Evolutionary conservation across 2,797 vertebrate genomes (phyloP), one percentile per base, ranked within the genome.

Genomic region (Triplophysa yarkandensis): DNA sequence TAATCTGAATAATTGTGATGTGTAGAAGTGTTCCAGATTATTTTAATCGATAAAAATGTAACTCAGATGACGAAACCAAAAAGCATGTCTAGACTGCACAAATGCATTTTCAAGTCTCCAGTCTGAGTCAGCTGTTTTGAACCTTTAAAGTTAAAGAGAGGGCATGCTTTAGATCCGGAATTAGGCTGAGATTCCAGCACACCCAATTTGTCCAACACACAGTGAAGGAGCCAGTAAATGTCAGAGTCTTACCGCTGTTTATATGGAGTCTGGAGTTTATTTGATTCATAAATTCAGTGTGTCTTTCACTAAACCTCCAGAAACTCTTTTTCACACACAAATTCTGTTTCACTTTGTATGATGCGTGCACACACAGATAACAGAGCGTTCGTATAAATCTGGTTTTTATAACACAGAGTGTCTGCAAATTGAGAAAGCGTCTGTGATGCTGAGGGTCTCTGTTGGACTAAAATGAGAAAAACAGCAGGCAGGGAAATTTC

Each of bases 391-490:
- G 34, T 64, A 67, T 71, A 78, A 80, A 82, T 73, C 61, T 70
- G 81, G 0, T 46, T 62, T 76, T 71, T 72, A n/a, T 62, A 78
- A 65, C 28, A 34, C 43, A 34, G 32, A 62, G 58, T 66, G 44
- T 28, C 61, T 68, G 44, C 64, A 76, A 62, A 75, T 78, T 72
- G 68, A 71, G 52, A 32, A 7, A 71, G 61, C 7, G 36, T 77
- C 50, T 69, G 50, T 39, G 71, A 64, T 30, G 69, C 76, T 67
- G 57, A 75, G 71, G 46, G 52, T 61, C 80, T 73, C 77, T 81
- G 74, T 67, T 76, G 77, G 76, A 74, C 76, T 81, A 79, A 80
- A 82, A 81, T 85, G 71, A 83, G 78, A 85, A 83, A 85, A 83
- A 57, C 80, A 79, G 81, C 80, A 80, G 72, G 77, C 30, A 60